A percentile compares a stretch with the other conserved stretches of the same genome.
These are phyloP conservation scores for Spatulosminthurus flaviceps DNA, from an alignment of 2,888 invertebrate genomes.

Conservation along the genomic window DNA sequence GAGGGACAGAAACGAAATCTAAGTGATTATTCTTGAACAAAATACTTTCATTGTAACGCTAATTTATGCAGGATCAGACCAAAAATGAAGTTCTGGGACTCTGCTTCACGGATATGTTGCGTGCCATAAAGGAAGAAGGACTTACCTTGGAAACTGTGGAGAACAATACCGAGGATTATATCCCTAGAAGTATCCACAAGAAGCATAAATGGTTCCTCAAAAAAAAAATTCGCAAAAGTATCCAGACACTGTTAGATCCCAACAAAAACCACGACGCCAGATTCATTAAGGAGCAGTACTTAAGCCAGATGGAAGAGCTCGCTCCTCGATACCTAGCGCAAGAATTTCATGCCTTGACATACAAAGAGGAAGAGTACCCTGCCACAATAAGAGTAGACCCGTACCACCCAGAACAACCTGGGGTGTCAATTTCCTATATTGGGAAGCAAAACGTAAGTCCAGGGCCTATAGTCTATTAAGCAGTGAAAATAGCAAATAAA, in stretches of 20 bases:
- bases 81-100: slow-evolving; percentile 82
- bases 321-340: slow-evolving; percentile 85
- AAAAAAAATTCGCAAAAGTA: slow-evolving; percentile 77
- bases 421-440: slow-evolving; percentile 74
- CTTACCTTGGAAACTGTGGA: slow-evolving; percentile 75
- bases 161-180: slow-evolving; percentile 82
- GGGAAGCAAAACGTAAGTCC: slow-evolving; percentile 73
- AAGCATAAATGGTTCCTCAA: slow-evolving; percentile 78
- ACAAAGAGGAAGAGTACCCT: slow-evolving; percentile 69
- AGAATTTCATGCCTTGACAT: slow-evolving; percentile 74
- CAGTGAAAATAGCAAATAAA: too few species aligned
- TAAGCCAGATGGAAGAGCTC: slow-evolving; percentile 81
- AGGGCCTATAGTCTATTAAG: too few species aligned
- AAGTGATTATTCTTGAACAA: too few species aligned
- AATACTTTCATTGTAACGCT: background rate
- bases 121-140: slow-evolving; percentile 81
- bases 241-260: slow-evolving; percentile 69
- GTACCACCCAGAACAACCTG: slow-evolving; percentile 74
- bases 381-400: slow-evolving; percentile 74
- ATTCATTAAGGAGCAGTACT: slow-evolving; percentile 81
- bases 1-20: too few species aligned
- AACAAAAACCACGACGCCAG: slow-evolving; percentile 69
- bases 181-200: slow-evolving; percentile 81
- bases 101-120: slow-evolving; percentile 87
- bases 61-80: slow-evolving; percentile 66